Evolutionary conservation across 1,140 invertebrate genomes (phyloP), one percentile per base, ranked within the genome.

Genomic region (Aricia agestis): DNA sequence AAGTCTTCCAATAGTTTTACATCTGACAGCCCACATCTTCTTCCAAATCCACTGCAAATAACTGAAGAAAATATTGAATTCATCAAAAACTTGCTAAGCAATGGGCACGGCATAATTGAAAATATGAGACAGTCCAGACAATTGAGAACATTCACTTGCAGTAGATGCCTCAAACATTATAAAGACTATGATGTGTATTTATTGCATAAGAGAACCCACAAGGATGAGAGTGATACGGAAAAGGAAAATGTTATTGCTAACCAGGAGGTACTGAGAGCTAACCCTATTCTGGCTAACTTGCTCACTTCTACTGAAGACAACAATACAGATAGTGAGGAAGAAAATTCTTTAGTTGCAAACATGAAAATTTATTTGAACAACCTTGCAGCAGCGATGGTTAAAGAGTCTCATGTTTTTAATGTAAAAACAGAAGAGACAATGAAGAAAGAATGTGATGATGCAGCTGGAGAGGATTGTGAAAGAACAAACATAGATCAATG

Each of bases 141-240:
- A 52, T 77, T 63, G 10, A 63, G 18, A 19, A 84, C 83, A 15
- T 90, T 78, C 73, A 81, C 84, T 81, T 90, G 88, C 58, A 69
- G 74, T 11, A 81, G 85, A 67, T 90, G 88, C 67, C 82, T 82
- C 0, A 90, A 86, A 73, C 88, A 86, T 63, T 90, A 89, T 32
- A 90, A 90, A 76, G 88, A 90, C 32, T 86, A 86, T 0, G 87
- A 90, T 57, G 87, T 90, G 0, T 88, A 84, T 17, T n/a, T 84
- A n/a, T 36, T 90, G 11, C 88, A 90, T 42, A 82, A 83, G 74
- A 67, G 88, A 25, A 78, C 61, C 7, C 88, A 84, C 63, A 70
- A 70, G n/a, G 73, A 74, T 70, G 45, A 52, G 3, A 52, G 11
- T 52, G 70, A 36, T 52, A 32, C 67, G 32, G 79, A 77, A 71